Base-by-base conservation (phyloP, 2,888 invertebrate species). In the Parnassius mnemosyne region DNA sequence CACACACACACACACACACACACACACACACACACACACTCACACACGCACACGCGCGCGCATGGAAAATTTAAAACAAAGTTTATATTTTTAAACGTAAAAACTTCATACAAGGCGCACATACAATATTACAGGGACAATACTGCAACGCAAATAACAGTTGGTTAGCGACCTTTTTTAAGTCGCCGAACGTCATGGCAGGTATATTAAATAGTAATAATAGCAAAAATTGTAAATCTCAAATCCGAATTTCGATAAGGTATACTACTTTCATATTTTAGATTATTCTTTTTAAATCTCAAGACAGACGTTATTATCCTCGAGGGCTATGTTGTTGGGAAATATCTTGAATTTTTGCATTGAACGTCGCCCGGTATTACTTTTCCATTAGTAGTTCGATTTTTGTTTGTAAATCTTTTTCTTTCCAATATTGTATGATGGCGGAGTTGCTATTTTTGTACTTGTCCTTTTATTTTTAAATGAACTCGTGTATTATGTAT, bases 321-420 rank as follows among this genome's bases (percentile, higher is more conserved):
- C 57, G 49, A 64, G 63, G 67, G 67, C 64, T 63, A 55, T 61
- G 56, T 60, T 65, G 54, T 65, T 53, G 60, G 60, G 62, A 69
- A 72, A 75, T 75, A 76, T 74, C 71, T 66, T 66, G 71, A 71
- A 71, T 73, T 73, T 46, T 73, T 72, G 75, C 74, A 73, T 72
- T 68, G 63, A 68, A 72, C 70, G 65, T 69, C 60, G 65, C 62
- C 60, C 66, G 69, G 73, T 77, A 77, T 79, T 78, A 77, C 78
- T 79, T 79, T 79, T 79, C 77, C 75, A 79, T 81, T 77, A 79
- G 71, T 72, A 71, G 70, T 77, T 72, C 66, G 70, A 74, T 77
- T 76, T 75, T 75, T 73, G 74, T 75, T 75, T 71, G 70, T 66
- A 63, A 69, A 68, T 71, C 69, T 64, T 70, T 68, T 65, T 66